Evolutionary conservation across 2,113 vertebrate genomes (phyloP).

Genomic region (Coryphaenoides rupestris): DNA sequence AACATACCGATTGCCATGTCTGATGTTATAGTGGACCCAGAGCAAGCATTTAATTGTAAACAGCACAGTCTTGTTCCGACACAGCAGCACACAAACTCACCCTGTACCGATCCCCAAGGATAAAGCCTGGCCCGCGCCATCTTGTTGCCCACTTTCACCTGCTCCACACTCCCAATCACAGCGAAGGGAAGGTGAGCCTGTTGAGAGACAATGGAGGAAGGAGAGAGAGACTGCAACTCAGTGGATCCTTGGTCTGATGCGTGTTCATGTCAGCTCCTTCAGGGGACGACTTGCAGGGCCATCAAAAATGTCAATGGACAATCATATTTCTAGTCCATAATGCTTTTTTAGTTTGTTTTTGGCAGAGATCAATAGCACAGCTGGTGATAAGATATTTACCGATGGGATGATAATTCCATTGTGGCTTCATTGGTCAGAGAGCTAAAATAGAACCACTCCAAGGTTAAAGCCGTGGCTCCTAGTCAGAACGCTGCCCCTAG

Average conservation of each 20-base stretch:
- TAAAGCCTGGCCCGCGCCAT: constrained; percentile 92
- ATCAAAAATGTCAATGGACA: too few relatives aligned
- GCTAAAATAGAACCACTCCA: too few relatives aligned
- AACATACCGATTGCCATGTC: too few relatives aligned
- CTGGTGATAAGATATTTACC: too few relatives aligned
- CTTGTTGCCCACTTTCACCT: constrained; percentile 93
- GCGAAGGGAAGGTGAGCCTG: constrained; percentile 94
- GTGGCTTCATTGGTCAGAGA: too few relatives aligned
- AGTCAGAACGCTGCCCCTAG: too few relatives aligned
- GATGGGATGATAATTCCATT: too few relatives aligned
- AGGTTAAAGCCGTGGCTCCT: too few relatives aligned
- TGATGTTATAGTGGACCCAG: neutral
- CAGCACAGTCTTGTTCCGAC: neutral
- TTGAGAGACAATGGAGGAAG: constrained; percentile 16
- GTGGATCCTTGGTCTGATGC: neutral
- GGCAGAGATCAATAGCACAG: too few relatives aligned
- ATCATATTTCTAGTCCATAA: neutral
- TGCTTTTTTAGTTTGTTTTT: neutral
- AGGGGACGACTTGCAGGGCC: neutral
- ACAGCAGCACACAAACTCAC: constrained; percentile 68
- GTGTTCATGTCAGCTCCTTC: neutral
- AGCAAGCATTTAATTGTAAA: neutral
- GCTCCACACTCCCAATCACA: constrained; percentile 91
- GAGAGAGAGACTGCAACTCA: constrained; percentile 13
- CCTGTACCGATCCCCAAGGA: constrained; percentile 95